Percentiles rank a stretch among this genome's conserved stretches.
Evolutionary conservation across 2,113 vertebrate genomes (phyloP).

Genomic region (Nymphicus hollandicus): DNA sequence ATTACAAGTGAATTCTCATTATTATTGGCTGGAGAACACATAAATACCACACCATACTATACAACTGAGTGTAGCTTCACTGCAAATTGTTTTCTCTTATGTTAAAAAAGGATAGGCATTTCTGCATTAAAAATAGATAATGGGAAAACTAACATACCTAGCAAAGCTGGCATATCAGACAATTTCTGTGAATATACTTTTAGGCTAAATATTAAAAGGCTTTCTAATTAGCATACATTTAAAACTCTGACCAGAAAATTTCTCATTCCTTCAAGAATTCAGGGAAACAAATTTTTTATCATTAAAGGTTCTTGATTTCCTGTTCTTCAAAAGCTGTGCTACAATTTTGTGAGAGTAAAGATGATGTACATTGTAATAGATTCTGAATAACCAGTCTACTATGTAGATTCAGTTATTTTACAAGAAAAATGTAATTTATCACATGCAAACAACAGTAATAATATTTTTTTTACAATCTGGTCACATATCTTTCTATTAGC

Average conservation of each 20-base stretch:
- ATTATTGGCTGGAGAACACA: background rate
- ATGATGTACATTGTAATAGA: background rate
- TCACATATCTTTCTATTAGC: background rate
- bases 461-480: background rate
- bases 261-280: background rate
- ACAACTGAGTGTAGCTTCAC: background rate
- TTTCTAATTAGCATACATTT: background rate
- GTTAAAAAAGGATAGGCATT: background rate
- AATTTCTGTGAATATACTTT: background rate
- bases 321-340: background rate
- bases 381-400: background rate
- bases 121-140: background rate
- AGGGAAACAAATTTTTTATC: background rate
- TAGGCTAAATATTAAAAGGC: background rate
- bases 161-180: background rate
- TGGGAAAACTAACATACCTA: background rate
- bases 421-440: background rate
- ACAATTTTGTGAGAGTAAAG: background rate
- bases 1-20: background rate
- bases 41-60: background rate
- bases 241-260: background rate
- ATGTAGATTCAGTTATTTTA: background rate
- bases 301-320: background rate
- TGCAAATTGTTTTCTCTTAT: background rate
- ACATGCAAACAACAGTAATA: background rate